These are phyloP conservation scores for Drosophila sp. DNA, from an alignment of 1,140 invertebrate genomes.

Conservation along the genomic window DNA sequence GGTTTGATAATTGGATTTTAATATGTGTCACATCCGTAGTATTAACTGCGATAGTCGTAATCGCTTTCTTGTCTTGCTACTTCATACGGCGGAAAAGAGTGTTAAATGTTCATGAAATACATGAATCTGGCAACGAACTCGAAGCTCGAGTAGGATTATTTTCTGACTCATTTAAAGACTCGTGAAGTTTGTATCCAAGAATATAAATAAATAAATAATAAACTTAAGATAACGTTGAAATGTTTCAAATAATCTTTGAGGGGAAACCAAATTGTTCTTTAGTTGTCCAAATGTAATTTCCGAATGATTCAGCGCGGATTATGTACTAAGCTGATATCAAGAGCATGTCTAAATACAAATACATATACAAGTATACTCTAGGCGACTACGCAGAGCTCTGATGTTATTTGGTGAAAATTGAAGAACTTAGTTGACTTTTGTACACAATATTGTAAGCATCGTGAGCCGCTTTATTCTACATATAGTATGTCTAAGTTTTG, in stretches of 20 bases:
- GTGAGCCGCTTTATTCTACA: background rate
- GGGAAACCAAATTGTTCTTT: background rate
- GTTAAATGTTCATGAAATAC: too few relatives aligned
- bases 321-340: background rate
- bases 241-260: background rate
- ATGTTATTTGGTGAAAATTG: background rate
- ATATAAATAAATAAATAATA: background rate
- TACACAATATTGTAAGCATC: background rate
- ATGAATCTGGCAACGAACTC: conserved; percentile 12
- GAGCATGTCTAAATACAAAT: background rate
- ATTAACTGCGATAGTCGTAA: background rate
- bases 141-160: background rate
- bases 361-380: background rate
- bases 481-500: conserved; percentile 6
- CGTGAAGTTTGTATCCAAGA: background rate
- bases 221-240: background rate
- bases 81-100: background rate
- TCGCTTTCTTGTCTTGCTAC: background rate
- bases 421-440: background rate
- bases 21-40: background rate
- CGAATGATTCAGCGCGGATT: background rate
- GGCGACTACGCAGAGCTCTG: background rate
- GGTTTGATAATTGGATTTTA: background rate
- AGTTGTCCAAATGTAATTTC: background rate
- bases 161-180: background rate